A percentile compares a stretch with the other conserved stretches of the same genome.
Evolutionary conservation across 1,140 invertebrate species (phyloP).

Genomic region (Scylla paramamosain): DNA sequence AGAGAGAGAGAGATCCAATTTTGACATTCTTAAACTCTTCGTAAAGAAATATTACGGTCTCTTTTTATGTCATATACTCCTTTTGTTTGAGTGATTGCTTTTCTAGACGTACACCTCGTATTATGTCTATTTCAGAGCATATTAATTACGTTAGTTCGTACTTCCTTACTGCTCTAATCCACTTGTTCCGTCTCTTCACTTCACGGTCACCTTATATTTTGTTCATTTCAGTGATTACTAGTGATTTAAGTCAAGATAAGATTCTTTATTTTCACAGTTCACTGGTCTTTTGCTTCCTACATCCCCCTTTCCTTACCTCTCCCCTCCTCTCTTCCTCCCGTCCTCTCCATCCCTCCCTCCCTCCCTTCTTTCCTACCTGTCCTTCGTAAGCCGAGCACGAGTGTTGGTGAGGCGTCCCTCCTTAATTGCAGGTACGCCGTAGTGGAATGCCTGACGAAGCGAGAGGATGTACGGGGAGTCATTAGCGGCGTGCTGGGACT

Average conservation of each 20-base stretch:
- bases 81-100: neutral
- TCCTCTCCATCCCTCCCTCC: neutral
- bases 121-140: too few species aligned
- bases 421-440: too few species aligned
- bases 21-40: neutral
- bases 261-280: neutral
- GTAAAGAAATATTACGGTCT: neutral
- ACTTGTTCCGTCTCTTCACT: too few species aligned
- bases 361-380: neutral
- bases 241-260: neutral
- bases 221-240: too few species aligned
- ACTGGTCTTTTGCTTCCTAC: neutral
- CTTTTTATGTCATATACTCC: neutral
- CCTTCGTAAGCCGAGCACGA: neutral
- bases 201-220: too few species aligned
- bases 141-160: too few species aligned
- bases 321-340: neutral
- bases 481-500: too few species aligned
- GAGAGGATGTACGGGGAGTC: too few species aligned
- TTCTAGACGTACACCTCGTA: too few species aligned
- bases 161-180: too few species aligned
- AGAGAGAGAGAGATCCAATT: neutral
- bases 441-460: too few species aligned
- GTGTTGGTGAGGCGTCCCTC: too few species aligned
- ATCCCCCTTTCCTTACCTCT: neutral